Evolutionary conservation across 2,113 vertebrate species (phyloP), one percentile per base, ranked within the genome.

Genomic region (Myodes glareolus): DNA sequence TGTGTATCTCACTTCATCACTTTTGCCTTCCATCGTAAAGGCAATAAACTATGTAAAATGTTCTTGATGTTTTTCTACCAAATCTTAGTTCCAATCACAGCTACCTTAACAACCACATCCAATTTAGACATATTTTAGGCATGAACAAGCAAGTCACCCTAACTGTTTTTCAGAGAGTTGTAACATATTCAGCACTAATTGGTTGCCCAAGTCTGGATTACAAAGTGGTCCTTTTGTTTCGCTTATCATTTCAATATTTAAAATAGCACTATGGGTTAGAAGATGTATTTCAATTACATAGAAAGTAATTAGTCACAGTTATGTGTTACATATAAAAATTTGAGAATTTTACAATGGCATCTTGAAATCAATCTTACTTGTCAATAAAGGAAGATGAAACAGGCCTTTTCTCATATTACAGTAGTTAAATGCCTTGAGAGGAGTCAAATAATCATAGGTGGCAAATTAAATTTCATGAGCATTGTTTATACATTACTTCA

Each of bases 231-330:
- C 2, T 80, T 13, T 45, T 82, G 33, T 1, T 93, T 70, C 92
- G 47, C 11, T n/a, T 92, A 78, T 7, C 73, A 88, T 96, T 93
- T 90, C 78, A 93, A 87, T 90, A 14, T 61, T 42, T 9, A n/a
- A 16, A 67, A 36, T 39, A 50, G n/a, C 31, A 31, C 5, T 73
- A 23, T 75, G 29, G 8, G 8, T 91, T 72, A 17, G 16, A 90
- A 25, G 13, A 67, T 77, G 31, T 45, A 42, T 6, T 67, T 3
- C 0, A 50, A 3, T 42, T 45, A 65, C 39, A 23, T n/a, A 39
- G 36, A n/a, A 72, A n/a, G 1, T 2, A 76, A 82, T 9, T 4
- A 50, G 29, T 76, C 42, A 84, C 0, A 12, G 10, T 16, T 87
- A 17, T 25, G 42, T 39, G 88, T 45, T 87, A 52, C 39, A n/a